Conservation (phyloP, 2,113 vertebrate genomes). For the Formicarius rufipectus region DNA sequence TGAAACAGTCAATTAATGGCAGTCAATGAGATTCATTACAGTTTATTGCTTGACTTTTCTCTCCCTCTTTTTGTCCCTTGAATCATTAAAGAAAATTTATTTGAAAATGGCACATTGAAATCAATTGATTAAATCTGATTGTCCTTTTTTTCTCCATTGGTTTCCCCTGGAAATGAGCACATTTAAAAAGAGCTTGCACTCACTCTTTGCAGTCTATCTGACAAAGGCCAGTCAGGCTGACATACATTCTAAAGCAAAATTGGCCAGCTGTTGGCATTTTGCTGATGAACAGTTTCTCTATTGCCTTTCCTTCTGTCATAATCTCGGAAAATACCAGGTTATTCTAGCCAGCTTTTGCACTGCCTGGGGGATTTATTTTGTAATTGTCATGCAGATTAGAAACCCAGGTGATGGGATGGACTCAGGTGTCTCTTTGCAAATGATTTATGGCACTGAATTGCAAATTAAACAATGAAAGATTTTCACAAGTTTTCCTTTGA, state of each 20-base stretch:
- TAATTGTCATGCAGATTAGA: background rate
- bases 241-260: background rate
- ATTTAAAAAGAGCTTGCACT: background rate
- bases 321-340: background rate
- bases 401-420: background rate
- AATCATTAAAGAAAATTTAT: background rate
- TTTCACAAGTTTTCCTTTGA: background rate
- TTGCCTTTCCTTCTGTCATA: background rate
- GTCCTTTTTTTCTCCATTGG: background rate
- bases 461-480: background rate
- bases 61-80: background rate
- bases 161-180: conserved; percentile 24
- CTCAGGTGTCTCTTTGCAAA: background rate
- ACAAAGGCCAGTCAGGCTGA: background rate
- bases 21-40: background rate
- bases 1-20: background rate
- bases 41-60: conserved; percentile 17
- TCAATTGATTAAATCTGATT: conserved; percentile 14
- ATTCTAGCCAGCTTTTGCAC: background rate
- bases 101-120: background rate
- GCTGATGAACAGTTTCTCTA: background rate
- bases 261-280: background rate
- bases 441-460: background rate
- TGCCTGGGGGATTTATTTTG: background rate
- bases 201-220: background rate